Evolutionary conservation across 2,888 invertebrate genomes (phyloP).

Genomic region (Sclerodermus sp.): DNA sequence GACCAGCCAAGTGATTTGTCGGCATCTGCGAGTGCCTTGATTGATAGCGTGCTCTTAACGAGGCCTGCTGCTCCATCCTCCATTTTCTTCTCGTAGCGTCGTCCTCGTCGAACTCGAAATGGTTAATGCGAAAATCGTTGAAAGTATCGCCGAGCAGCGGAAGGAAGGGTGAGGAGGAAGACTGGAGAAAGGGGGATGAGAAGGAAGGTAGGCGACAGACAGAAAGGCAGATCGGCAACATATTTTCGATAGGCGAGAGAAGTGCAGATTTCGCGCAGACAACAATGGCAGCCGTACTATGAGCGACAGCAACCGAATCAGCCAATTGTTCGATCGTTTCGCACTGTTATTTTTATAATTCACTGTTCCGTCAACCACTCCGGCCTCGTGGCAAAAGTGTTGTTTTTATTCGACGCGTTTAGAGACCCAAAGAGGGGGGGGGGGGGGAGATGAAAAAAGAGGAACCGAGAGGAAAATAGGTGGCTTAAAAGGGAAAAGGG

Average conservation of each 20-base stretch:
- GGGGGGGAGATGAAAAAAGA: conserved; percentile 9
- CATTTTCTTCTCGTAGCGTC: too few species aligned
- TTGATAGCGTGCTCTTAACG: too few species aligned
- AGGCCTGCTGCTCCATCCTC: too few species aligned
- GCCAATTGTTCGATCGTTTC: conserved; percentile 51
- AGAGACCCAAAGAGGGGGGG: conserved; percentile 36
- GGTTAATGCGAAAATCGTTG: conserved; percentile 16
- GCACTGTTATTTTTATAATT: conserved; percentile 55
- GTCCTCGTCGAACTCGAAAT: conserved; percentile 20
- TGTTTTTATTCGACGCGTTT: conserved; percentile 53
- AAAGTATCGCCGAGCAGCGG: too few species aligned
- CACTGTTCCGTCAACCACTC: conserved; percentile 27
- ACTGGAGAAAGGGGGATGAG: too few species aligned
- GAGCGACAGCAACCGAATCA: conserved; percentile 40
- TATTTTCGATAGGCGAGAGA: conserved; percentile 1
- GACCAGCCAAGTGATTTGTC: too few species aligned
- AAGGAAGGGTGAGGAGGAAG: too few species aligned
- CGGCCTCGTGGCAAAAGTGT: conserved; percentile 35
- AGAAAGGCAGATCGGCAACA: too few species aligned
- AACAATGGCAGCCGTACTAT: conserved; percentile 21
- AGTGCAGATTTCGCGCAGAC: conserved; percentile 23
- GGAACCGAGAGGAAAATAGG: conserved; percentile 1
- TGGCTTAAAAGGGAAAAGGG: conserved; percentile 10
- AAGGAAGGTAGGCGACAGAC: background rate
- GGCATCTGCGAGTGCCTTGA: too few species aligned